These are phyloP conservation scores for Heliconius cydno DNA, from an alignment of 2,888 invertebrate species.

Conservation along the genomic window DNA sequence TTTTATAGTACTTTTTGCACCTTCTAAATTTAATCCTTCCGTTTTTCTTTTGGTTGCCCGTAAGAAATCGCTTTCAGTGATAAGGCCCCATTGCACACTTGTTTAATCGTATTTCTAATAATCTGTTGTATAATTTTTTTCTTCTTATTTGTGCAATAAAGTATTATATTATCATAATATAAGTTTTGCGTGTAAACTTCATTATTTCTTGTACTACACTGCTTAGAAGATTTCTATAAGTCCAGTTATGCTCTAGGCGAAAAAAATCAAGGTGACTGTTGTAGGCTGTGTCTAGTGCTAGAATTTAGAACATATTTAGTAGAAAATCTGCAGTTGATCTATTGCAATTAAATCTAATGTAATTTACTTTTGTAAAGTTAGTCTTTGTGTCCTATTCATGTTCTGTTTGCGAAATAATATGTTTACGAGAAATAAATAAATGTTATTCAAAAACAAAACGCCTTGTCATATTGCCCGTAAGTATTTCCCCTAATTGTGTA, in stretches of 20 bases:
- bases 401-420: neutral
- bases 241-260: neutral
- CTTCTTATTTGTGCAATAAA: no score
- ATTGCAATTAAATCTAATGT: neutral
- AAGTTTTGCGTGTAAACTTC: neutral
- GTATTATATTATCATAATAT: neutral
- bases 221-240: neutral
- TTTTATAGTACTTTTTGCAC: no score
- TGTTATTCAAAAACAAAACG: no score
- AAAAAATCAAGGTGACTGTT: constrained; percentile 3
- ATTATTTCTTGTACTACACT: neutral
- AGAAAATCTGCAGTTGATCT: neutral
- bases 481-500: no score
- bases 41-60: no score
- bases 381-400: neutral
- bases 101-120: no score
- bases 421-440: no score
- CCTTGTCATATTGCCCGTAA: no score
- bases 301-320: constrained; percentile 7
- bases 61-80: no score
- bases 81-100: no score
- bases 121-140: no score
- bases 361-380: neutral
- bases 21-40: no score
- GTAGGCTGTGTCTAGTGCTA: constrained; percentile 10